These are phyloP conservation scores for Ramphastos sulfuratus DNA, from an alignment of 2,113 vertebrate species.

Conservation along the genomic window DNA sequence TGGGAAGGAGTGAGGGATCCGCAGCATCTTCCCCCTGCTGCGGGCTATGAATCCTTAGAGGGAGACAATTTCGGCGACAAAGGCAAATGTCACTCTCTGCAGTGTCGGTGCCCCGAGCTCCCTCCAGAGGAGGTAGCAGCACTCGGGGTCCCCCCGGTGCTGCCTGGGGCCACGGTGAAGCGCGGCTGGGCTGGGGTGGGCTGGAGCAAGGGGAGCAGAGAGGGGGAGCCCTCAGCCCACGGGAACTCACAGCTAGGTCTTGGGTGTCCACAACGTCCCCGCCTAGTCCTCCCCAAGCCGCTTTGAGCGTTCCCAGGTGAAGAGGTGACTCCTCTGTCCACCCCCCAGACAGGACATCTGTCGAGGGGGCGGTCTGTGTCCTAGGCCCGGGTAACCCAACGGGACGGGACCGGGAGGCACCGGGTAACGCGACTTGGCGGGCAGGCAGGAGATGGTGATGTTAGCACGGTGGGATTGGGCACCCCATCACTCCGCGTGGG, in stretches of 20 bases:
- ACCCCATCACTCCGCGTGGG: neutral
- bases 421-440: neutral
- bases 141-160: neutral
- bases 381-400: neutral
- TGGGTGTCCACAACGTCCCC: neutral
- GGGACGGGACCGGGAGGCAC: neutral
- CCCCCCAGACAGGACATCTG: too few species aligned
- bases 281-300: neutral
- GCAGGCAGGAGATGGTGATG: neutral
- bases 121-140: neutral
- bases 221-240: conserved; percentile 57
- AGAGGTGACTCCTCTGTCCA: neutral
- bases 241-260: neutral
- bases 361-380: neutral
- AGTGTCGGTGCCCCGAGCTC: neutral
- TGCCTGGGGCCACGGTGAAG: neutral
- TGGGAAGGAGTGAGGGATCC: neutral
- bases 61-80: neutral
- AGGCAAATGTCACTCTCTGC: neutral
- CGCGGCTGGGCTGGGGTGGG: neutral
- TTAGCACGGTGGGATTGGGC: neutral
- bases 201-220: conserved; percentile 39
- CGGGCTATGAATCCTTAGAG: neutral
- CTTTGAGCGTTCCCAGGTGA: neutral
- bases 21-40: neutral